A percentile compares a stretch with the other conserved stretches of the same genome.
phyloP scores from a whole-genome alignment of 1,140 invertebrate species.

The Tetramorium parvispinum region DNA sequence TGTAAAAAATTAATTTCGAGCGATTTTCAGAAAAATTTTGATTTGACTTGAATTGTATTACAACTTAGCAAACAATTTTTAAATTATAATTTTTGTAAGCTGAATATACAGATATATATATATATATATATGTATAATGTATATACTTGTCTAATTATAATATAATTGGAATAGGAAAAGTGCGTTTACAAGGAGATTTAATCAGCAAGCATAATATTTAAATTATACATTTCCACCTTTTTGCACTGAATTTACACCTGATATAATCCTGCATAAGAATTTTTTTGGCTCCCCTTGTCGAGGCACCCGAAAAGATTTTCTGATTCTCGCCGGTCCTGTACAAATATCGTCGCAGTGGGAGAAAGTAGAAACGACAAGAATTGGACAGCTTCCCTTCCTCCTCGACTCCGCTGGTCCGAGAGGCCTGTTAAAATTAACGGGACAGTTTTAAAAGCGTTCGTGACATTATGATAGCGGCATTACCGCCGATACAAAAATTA shows the following conservation, averaged over 20 bases:
- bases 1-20: too few relatives aligned
- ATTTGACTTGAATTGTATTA: too few relatives aligned
- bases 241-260: neutral
- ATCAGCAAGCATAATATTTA: neutral
- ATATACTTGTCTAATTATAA: neutral
- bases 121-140: too few relatives aligned
- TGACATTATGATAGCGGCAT: neutral
- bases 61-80: too few relatives aligned
- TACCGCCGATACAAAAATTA: neutral
- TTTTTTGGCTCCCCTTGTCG: neutral
- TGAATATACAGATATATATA: too few relatives aligned
- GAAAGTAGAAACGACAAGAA: constrained; percentile 17
- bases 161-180: neutral
- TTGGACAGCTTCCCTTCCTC: neutral
- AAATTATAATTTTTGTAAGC: too few relatives aligned
- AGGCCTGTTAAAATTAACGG: constrained; percentile 37
- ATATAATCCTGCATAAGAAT: neutral
- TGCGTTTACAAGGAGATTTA: neutral
- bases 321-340: neutral
- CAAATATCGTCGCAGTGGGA: neutral
- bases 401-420: too few relatives aligned
- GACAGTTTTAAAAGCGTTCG: constrained; percentile 17
- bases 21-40: too few relatives aligned
- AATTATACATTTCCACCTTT: neutral
- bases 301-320: neutral